Evolutionary conservation across 2,888 invertebrate species (phyloP).

Genomic region (Netelia melanura): DNA sequence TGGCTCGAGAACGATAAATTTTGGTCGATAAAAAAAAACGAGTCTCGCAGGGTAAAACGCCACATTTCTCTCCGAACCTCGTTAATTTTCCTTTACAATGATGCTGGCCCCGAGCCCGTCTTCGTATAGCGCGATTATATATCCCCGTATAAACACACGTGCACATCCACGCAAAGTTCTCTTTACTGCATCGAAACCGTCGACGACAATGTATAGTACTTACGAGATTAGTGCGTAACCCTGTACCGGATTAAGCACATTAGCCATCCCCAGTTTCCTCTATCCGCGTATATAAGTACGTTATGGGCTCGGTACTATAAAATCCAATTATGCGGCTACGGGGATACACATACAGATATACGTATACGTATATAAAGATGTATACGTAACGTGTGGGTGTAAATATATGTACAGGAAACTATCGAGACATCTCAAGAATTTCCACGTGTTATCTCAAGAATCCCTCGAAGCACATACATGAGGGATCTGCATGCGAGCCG

Average conservation of each 20-base stretch:
- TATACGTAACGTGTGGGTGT: neutral
- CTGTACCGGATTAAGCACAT: conserved; percentile 63
- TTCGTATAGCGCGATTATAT: conserved; percentile 21
- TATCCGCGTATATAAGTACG: conserved; percentile 36
- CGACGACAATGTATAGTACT: conserved; percentile 57
- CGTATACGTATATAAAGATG: neutral
- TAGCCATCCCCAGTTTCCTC: conserved; percentile 8
- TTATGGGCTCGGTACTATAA: conserved; percentile 45
- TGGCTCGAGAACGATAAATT: conserved; percentile 33
- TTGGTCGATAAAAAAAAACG: conserved; percentile 10
- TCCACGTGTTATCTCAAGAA: conserved; percentile 16
- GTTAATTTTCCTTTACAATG: conserved; percentile 53
- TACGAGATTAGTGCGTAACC: conserved; percentile 61
- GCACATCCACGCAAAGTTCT: neutral
- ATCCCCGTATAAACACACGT: conserved; percentile 7
- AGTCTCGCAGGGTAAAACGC: conserved; percentile 4
- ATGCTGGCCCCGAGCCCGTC: conserved; percentile 15
- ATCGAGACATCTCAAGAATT: conserved; percentile 1
- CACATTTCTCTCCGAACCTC: conserved; percentile 34
- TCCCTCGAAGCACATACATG: neutral
- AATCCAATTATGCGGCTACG: conserved; percentile 44
- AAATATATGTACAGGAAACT: neutral
- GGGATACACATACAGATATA: neutral
- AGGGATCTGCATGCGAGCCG: neutral
- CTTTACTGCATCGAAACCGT: neutral